phyloP scores from a whole-genome alignment of 2,888 invertebrate genomes.

The Galerucella calmariensis region DNA sequence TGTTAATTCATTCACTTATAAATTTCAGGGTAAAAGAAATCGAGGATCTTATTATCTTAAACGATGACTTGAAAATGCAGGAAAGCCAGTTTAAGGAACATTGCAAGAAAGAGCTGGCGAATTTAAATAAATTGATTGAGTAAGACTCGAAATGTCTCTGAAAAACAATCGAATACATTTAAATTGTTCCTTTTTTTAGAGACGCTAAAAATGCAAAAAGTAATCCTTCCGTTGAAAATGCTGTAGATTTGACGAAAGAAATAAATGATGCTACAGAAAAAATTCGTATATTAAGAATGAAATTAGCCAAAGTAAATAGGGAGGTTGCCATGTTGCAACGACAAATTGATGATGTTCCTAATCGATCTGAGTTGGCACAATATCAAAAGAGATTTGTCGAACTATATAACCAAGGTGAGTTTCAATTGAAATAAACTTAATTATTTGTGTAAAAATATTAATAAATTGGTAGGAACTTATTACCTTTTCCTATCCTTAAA shows the following conservation, averaged over 20 bases:
- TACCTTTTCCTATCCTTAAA: too few species aligned
- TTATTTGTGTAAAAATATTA: too few species aligned
- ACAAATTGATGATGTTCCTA: conserved; percentile 92
- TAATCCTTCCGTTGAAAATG: conserved; percentile 61
- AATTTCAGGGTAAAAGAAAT: conserved; percentile 63
- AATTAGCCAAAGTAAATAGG: conserved; percentile 82
- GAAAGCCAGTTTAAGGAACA: conserved; percentile 80
- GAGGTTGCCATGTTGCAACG: conserved; percentile 83
- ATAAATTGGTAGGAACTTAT: too few species aligned
- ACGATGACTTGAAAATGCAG: conserved; percentile 78
- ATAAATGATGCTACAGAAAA: conserved; percentile 73
- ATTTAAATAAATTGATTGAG: conserved; percentile 60
- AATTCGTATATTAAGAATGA: conserved; percentile 72
- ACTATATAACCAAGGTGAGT: conserved; percentile 89
- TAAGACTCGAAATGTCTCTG: conserved; percentile 45
- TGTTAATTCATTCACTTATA: neutral
- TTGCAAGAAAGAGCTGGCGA: conserved; percentile 74
- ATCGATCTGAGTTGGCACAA: conserved; percentile 91
- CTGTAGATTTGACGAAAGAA: conserved; percentile 65
- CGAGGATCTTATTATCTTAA: conserved; percentile 73
- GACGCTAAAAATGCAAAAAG: conserved; percentile 64
- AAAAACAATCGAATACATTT: neutral
- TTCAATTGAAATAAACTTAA: neutral
- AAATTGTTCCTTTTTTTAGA: conserved; percentile 52
- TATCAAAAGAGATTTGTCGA: conserved; percentile 97